Evolutionary conservation across 2,113 vertebrate genomes (phyloP), one percentile per base, ranked within the genome.

Genomic region (Ellobius talpinus): DNA sequence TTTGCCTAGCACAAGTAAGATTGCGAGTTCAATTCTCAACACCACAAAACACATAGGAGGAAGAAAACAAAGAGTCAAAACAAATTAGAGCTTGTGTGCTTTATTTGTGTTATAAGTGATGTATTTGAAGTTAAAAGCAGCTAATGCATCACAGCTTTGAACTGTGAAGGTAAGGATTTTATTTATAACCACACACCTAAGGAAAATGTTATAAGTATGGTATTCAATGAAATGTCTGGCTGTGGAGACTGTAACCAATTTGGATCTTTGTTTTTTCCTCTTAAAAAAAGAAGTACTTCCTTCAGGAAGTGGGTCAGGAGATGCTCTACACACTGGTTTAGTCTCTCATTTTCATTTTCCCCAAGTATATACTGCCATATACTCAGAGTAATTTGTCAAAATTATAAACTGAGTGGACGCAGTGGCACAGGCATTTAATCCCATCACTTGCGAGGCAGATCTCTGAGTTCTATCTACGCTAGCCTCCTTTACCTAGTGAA

Each of bases 381-480:
- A 50, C 74, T 92, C 13, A 77, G 19, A 79, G 12, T 88, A 65
- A 92, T 58, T 96, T 93, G 63, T 78, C 79, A 92, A 21, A 93
- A 92, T 91, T 76, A 81, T 90, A 42, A 74, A 47, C 39, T 74
- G 10, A 74, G 39, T 42, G 39, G 39, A 21, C 21, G 23, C 72
- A 74, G 4, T 74, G 72, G 72, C 39, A 23, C 72, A 42, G 21
- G 10, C 21, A 24, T 42, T 73, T 74, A 42, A 73, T 73, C 4
- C 72, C 72, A 73, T 42, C 11, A 12, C 39, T 74, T 24, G 39
- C 1, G 10, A 73, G n/a, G n/a, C n/a, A 42, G 21, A 42, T 74
- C 36, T 72, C 36, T 74, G n/a, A 73, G 72, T 73, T 42, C 19
- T 73, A n/a, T n/a, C n/a, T n/a, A n/a, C n/a, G n/a, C n/a, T n/a